These are phyloP conservation scores for Acheta domesticus DNA, from an alignment of 2,888 invertebrate genomes.

Conservation along the genomic window DNA sequence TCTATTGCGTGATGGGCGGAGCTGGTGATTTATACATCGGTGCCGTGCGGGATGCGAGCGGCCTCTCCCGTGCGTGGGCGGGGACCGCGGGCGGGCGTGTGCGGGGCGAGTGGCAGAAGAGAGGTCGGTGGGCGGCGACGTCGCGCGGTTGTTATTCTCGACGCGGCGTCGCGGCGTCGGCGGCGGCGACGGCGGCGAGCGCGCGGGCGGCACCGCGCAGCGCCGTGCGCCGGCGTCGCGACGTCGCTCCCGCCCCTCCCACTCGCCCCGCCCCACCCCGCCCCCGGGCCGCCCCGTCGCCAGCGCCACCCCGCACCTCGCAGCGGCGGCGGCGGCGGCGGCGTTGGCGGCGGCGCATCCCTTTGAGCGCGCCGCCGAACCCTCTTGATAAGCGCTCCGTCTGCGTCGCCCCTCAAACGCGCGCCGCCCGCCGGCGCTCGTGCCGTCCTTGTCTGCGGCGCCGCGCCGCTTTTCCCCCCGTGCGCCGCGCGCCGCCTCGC, in stretches of 20 bases:
- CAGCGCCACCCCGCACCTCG: neutral
- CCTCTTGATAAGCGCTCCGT: conserved; percentile 24
- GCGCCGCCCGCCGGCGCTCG: neutral
- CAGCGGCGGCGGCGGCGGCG: conserved; percentile 24
- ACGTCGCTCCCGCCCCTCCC: neutral
- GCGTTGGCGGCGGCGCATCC: neutral
- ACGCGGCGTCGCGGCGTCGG: neutral
- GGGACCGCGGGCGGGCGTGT: too few relatives aligned
- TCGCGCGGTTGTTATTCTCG: too few relatives aligned
- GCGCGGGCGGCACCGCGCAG: neutral
- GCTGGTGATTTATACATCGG: too few relatives aligned
- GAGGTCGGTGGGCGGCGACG: too few relatives aligned
- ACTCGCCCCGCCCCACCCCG: neutral
- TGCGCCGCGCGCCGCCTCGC: conserved; percentile 48
- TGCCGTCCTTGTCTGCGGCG: conserved; percentile 26
- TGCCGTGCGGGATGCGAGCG: too few relatives aligned
- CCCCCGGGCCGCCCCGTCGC: conserved; percentile 22
- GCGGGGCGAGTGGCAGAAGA: too few relatives aligned
- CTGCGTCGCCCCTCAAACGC: conserved; percentile 21
- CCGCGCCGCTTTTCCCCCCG: conserved; percentile 52
- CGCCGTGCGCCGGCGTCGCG: conserved; percentile 23
- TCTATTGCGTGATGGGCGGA: too few relatives aligned
- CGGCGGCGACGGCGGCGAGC: neutral
- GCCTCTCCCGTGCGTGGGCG: too few relatives aligned
- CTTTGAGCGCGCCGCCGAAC: conserved; percentile 21